Evolutionary conservation across 2,113 vertebrate genomes (phyloP), one percentile per base, ranked within the genome.

Genomic region (Merops nubicus): DNA sequence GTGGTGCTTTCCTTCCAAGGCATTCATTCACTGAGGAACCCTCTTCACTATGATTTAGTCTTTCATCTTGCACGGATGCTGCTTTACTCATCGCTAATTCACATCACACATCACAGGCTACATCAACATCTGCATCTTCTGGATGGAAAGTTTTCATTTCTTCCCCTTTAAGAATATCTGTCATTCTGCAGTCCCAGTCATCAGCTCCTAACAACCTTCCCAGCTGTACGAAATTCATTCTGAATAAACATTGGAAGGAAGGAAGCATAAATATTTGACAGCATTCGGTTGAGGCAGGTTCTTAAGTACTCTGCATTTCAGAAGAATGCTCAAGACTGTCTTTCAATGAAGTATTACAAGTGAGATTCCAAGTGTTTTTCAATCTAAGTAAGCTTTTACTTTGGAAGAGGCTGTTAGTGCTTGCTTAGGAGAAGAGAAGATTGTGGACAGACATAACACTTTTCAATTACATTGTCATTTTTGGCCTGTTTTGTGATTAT

Each of bases 231-330:
- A 88, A 97, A 96, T 91, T 92, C 85, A 89, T 93, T 93, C 80
- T 97, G 96, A 97, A 97, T 97, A 98, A 98, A 97, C 94, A 92
- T 88, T 89, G 95, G 91, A 60, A 98, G 95, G 95, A 95, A 95
- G 88, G 75, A 94, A 91, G 86, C 94, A 95, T 96, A 86, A 91
- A 96, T 97, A 97, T 97, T 92, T 96, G 94, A 97, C 91, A 97
- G 90, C 75, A 95, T 93, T 95, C 95, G 85, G 92, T 54, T 12
- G 5, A 91, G 83, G 86, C 89, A 94, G 86, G 80, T 94, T 93
- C 96, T 96, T 97, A 97, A 96, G 82, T 72, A 84, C 95, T 93
- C 85, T 56, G 65, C 9, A 6, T 93, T 95, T 95, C 83, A 95
- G 92, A 94, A 84, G 68, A 94, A 96, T 84, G 65, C 93, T 95